phyloP scores from a whole-genome alignment of 2,113 vertebrate species.

The Pelecanoides urinatrix region DNA sequence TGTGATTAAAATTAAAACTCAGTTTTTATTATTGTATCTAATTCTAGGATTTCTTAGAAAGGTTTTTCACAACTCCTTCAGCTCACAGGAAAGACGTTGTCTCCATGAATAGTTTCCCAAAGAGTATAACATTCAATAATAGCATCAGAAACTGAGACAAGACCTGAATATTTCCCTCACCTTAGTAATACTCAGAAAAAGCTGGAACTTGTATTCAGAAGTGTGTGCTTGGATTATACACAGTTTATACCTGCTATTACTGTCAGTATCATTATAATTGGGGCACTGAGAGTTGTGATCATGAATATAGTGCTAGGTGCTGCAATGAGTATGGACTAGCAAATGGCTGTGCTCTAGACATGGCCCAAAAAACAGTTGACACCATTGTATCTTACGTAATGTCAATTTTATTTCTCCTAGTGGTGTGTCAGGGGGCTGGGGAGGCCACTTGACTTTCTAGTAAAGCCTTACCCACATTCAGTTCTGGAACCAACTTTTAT shows the following conservation, averaged over 20 bases:
- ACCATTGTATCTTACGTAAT: not conserved
- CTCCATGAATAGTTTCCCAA: not conserved
- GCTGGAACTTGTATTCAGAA: not conserved
- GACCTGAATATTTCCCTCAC: not conserved
- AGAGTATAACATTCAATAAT: not conserved
- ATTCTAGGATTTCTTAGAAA: not conserved
- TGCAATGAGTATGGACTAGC: not conserved
- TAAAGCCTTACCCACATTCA: not conserved
- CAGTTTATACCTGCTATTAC: not conserved
- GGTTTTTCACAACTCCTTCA: not conserved
- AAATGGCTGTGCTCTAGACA: not conserved
- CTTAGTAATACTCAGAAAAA: not conserved
- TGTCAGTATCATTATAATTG: not conserved
- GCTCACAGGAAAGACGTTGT: not conserved
- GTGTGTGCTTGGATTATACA: not conserved
- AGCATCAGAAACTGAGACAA: not conserved
- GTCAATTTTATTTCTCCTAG: not conserved
- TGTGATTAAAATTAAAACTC: not conserved
- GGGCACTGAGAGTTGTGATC: not conserved
- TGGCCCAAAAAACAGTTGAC: not conserved
- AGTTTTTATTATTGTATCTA: not conserved
- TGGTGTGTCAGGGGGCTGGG: not conserved
- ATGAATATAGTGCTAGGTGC: not conserved
- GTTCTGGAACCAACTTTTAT: not conserved
- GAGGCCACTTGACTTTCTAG: not conserved